Evolutionary conservation across 2,888 invertebrate genomes (phyloP), one percentile per base, ranked within the genome.

Genomic region (Napeogenes inachia): DNA sequence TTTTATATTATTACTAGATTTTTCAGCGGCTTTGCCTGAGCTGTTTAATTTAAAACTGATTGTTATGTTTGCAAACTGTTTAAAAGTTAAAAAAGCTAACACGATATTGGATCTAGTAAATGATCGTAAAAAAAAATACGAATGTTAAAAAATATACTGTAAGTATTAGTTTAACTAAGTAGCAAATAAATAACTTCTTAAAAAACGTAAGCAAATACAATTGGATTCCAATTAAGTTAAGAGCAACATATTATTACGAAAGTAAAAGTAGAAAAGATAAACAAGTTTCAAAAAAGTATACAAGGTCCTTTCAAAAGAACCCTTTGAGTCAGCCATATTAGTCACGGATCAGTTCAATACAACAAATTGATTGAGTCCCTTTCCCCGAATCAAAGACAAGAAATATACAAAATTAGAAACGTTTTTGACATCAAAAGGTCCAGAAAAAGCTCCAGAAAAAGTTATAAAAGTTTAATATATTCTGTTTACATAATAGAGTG

Each of bases 281-380:
- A 58, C 50, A 50, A 6, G 45, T n/a, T 45, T 42, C 12, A 30
- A 32, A 45, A 33, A 45, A 53, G 32, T 42, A 59, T 45, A 54
- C 54, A 45, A 54, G 33, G 33, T 54, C 59, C 45, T 54, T 59
- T 46, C 45, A 35, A 50, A 50, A 30, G 50, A 50, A 50, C 50
- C 50, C 54, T 59, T 59, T 59, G 45, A 54, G 54, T 32, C 13
- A 46, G 54, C 46, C 59, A 45, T 45, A 59, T 59, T 59, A 59
- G 59, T 59, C 45, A 45, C 45, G 59, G 59, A 59, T 46, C 59
- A 59, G 45, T 45, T 54, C 54, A 54, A 59, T 59, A 54, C 45
- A 54, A 54, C 54, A 59, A 54, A 35, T 59, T 54, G 59, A 59
- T 59, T 59, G 59, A 54, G 59, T 54, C 45, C 33, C 59, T 46